These are phyloP conservation scores for Aldabrachelys gigantea DNA, from an alignment of 2,113 vertebrate species.

Conservation along the genomic window DNA sequence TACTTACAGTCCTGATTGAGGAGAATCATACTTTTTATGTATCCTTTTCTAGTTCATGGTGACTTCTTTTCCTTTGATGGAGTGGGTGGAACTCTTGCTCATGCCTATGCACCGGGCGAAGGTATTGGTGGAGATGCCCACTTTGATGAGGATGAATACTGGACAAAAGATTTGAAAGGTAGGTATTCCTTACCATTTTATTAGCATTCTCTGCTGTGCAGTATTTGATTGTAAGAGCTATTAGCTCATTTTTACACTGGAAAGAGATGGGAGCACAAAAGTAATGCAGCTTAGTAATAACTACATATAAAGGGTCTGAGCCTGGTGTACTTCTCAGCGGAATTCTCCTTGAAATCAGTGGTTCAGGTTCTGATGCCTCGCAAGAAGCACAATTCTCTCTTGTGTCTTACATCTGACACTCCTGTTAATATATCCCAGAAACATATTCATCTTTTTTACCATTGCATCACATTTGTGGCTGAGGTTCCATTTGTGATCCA, in stretches of 20 bases:
- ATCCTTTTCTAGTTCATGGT: conserved; percentile 58
- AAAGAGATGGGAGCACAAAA: background rate
- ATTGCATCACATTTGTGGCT: background rate
- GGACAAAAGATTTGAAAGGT: conserved; percentile 67
- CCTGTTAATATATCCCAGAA: background rate
- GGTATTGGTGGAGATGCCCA: conserved; percentile 76
- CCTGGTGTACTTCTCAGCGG: background rate
- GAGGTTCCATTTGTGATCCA: background rate
- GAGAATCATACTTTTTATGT: accelerated
- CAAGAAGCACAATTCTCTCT: background rate
- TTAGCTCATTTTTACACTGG: background rate
- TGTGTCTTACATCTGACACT: background rate
- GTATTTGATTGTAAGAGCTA: background rate
- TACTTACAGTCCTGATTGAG: background rate
- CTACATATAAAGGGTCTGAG: background rate
- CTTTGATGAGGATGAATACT: conserved; percentile 78
- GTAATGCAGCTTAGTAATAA: background rate
- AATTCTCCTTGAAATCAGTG: background rate
- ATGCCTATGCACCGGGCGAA: conserved; percentile 61
- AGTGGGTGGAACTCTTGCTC: conserved; percentile 65
- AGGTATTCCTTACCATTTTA: background rate
- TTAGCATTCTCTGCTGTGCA: background rate
- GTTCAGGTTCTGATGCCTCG: background rate
- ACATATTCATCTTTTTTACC: background rate
- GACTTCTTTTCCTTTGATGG: conserved; percentile 75